phyloP scores from a whole-genome alignment of 2,113 vertebrate species.

The Melospiza melodia region DNA sequence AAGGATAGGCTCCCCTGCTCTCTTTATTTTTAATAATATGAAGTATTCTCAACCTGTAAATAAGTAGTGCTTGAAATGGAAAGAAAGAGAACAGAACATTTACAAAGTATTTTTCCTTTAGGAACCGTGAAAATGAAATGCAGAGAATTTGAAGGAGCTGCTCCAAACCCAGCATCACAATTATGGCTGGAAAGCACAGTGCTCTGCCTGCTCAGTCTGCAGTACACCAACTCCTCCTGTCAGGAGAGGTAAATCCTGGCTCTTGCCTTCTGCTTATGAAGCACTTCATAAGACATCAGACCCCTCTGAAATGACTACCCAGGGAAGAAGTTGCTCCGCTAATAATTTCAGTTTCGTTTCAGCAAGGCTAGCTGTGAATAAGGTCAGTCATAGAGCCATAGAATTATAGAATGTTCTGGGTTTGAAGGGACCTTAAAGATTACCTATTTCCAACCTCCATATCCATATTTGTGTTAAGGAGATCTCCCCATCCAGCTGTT shows the following conservation, averaged over 20 bases:
- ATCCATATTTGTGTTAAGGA: background rate
- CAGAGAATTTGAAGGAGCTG: background rate
- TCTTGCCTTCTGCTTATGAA: background rate
- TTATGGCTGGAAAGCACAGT: background rate
- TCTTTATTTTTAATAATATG: background rate
- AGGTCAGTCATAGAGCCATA: background rate
- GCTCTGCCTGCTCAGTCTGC: background rate
- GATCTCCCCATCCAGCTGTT: fast-evolving
- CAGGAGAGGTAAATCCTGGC: background rate
- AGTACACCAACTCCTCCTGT: background rate
- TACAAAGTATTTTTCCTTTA: background rate
- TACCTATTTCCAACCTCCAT: background rate
- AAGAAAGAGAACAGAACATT: background rate
- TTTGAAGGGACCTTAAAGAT: background rate
- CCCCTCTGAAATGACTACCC: background rate
- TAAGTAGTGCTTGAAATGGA: background rate
- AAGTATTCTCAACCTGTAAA: background rate
- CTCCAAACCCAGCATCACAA: background rate
- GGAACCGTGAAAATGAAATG: background rate
- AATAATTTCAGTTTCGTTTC: background rate
- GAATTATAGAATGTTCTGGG: fast-evolving
- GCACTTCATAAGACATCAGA: background rate
- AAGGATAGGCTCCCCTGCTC: background rate
- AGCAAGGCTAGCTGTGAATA: background rate
- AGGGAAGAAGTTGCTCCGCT: background rate